A percentile compares a stretch with the other conserved stretches of the same genome.
Evolutionary conservation across 2,113 vertebrate species (phyloP).

Genomic region (Agapornis roseicollis): DNA sequence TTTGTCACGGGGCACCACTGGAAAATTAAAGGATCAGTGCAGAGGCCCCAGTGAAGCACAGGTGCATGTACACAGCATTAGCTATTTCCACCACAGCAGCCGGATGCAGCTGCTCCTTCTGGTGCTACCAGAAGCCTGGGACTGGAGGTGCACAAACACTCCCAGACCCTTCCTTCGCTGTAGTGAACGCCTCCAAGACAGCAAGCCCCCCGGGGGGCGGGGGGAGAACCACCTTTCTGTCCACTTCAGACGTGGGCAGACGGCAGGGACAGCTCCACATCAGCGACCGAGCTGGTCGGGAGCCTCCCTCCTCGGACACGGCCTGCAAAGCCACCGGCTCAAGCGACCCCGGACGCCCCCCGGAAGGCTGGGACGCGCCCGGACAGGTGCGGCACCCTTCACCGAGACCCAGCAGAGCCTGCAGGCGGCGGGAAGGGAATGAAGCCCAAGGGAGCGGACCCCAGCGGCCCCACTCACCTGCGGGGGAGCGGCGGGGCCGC

Average conservation of each 20-base stretch:
- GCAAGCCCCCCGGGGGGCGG: neutral
- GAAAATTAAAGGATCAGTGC: accelerated
- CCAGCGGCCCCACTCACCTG: neutral
- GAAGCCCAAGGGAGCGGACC: accelerated
- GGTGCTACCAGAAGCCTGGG: neutral
- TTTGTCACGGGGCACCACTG: too few relatives aligned
- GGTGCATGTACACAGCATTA: accelerated
- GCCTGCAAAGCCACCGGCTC: neutral
- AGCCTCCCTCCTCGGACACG: neutral
- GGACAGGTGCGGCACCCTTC: too few relatives aligned
- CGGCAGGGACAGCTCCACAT: neutral
- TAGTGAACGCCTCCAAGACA: accelerated
- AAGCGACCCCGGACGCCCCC: neutral
- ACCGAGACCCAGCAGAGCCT: neutral
- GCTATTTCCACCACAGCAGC: neutral
- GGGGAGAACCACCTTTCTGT: neutral
- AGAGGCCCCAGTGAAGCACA: neutral
- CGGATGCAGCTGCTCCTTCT: neutral
- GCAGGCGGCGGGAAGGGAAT: too few relatives aligned
- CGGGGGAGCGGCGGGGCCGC: neutral
- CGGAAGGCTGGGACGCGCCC: neutral
- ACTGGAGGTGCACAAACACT: neutral
- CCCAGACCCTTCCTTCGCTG: too few relatives aligned
- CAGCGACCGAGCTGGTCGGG: too few relatives aligned
- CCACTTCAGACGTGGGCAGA: neutral